Base-by-base conservation (phyloP, 2,797 vertebrate species). In the Danio aesculapii region DNA sequence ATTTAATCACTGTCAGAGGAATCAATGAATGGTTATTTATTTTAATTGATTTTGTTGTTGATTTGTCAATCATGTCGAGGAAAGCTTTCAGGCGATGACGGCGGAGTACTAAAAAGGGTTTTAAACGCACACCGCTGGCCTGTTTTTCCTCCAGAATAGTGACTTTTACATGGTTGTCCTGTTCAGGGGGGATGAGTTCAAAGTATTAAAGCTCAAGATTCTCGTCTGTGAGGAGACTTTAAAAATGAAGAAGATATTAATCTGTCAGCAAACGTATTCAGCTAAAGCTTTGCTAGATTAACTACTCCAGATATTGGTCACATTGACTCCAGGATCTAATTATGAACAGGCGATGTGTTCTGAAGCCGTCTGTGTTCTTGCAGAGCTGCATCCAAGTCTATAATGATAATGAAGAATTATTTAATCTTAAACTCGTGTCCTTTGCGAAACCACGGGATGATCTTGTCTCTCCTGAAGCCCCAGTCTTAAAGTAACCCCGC, bases 21-120 rank as follows among this genome's bases (percentile, higher is more conserved):
- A 79, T 66, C 50, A 7, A 21, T 44, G 19, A 84, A 77, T 52
- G 52, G 41, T 77, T 83, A 77, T 80, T 84, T 71, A 75, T 76
- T 71, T 70, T 8, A 21, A 70, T 71, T 4, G 13, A 59, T 53
- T 53, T 73, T 84, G 62, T 39, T 57, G 58, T 66, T 59, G 30
- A 59, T 71, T 50, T 30, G 47, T 72, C 70, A 46, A 44, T 57
- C 53, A 58, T 73, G 30, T 43, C 57, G 61, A 46, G 19, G 17
- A 43, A 53, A 78, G 52, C 55, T 57, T 80, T 70, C 57, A 63
- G 77, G 57, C 53, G 77, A 19, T 46, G 4, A 63, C 7, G 3
- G 11, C 9, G 0, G 63, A 59, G n/a, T 9, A 50, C 30, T 63
- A 16, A 75, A 76, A 44, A 43, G 21, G 55, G 46, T 10, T 69